Evolutionary conservation across 2,113 vertebrate genomes (phyloP).

Genomic region (Balaeniceps rex): DNA sequence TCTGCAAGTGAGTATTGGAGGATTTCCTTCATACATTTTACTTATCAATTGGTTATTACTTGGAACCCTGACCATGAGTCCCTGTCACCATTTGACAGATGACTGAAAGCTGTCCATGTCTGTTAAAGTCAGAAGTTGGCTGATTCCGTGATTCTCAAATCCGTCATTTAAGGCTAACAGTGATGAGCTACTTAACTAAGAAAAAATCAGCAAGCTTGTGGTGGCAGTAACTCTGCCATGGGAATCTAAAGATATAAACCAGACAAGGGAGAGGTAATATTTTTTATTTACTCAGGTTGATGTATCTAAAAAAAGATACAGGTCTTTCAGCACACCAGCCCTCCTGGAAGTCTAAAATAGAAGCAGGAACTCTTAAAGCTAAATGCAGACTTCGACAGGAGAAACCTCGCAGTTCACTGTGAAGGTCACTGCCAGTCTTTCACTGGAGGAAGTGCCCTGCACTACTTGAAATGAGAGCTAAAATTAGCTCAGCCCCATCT

Average conservation of each 20-base stretch:
- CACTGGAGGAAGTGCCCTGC: not conserved
- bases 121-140: not conserved
- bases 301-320: not conserved
- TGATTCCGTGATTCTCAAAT: not conserved
- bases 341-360: not conserved
- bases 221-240: not conserved
- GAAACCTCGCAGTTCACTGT: not conserved
- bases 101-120: not conserved
- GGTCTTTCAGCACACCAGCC: not conserved
- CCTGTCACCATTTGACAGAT: not conserved
- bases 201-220: not conserved
- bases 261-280: not conserved
- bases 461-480: not conserved
- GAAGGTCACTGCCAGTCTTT: slow-evolving; percentile 11
- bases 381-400: not conserved
- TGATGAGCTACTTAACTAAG: not conserved
- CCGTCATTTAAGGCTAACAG: not conserved
- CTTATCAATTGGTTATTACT: not conserved
- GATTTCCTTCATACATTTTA: not conserved
- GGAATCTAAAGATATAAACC: not conserved
- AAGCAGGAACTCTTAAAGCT: not conserved
- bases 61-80: not conserved
- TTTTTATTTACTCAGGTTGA: not conserved
- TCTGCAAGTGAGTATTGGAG: not conserved
- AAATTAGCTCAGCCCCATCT: not conserved